Evolutionary conservation across 2,797 vertebrate genomes (phyloP).

Genomic region (Benthosema pterotum): DNA sequence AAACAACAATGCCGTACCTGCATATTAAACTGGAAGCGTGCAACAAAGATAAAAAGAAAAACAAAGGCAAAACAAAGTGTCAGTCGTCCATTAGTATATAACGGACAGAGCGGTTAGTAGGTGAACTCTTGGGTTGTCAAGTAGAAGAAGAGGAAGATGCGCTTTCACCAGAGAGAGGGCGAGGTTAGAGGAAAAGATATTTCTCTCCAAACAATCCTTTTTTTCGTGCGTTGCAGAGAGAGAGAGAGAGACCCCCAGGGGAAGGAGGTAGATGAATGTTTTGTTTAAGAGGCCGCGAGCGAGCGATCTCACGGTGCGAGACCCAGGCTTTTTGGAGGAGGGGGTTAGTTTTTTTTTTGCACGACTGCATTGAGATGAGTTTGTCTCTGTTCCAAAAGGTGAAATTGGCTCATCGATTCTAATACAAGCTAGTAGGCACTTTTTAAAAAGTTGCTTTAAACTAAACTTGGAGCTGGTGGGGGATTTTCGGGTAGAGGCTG

Average conservation of each 20-base stretch:
- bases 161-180: slow-evolving; percentile 52
- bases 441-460: too few species aligned
- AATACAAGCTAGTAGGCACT: too few species aligned
- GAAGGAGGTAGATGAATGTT: background rate
- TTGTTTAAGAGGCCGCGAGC: background rate
- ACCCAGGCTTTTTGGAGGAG: background rate
- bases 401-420: too few species aligned
- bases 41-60: slow-evolving; percentile 58
- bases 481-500: too few species aligned
- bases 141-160: slow-evolving; percentile 28
- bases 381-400: too few species aligned
- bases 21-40: slow-evolving; percentile 74
- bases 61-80: slow-evolving; percentile 40
- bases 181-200: slow-evolving; percentile 48
- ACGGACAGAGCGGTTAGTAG: slow-evolving; percentile 51
- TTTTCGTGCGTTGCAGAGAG: too few species aligned
- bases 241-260: too few species aligned
- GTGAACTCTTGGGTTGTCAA: slow-evolving; percentile 52
- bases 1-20: slow-evolving; percentile 68
- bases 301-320: background rate
- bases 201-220: slow-evolving; percentile 52
- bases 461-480: too few species aligned
- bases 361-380: too few species aligned
- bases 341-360: too few species aligned
- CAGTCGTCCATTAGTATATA: slow-evolving; percentile 61